Evolutionary conservation across 2,888 invertebrate species (phyloP).

Genomic region (Parelbella ahira): DNA sequence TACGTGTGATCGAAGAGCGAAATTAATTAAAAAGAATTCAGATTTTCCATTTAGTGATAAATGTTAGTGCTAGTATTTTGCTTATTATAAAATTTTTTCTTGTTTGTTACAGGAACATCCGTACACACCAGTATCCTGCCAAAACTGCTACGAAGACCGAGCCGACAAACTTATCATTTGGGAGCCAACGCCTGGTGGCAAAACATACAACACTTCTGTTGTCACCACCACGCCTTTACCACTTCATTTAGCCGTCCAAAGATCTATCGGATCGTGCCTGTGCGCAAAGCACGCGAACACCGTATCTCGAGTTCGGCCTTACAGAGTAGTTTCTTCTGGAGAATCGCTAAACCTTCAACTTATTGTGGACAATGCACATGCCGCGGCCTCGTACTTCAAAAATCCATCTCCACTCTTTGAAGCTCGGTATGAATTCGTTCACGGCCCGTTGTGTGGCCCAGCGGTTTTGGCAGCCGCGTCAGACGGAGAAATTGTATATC

Average conservation of each 20-base stretch:
- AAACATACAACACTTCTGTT: conserved; percentile 48
- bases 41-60: no score
- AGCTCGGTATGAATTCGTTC: conserved; percentile 93
- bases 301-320: conserved; percentile 80
- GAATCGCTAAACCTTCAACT: conserved; percentile 90
- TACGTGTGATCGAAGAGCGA: no score
- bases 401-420: conserved; percentile 91
- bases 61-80: no score
- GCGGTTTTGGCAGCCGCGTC: conserved; percentile 88
- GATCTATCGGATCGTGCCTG: conserved; percentile 86
- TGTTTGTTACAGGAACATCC: conserved; percentile 82
- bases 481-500: conserved; percentile 93
- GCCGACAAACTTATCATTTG: conserved; percentile 91
- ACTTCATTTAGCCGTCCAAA: conserved; percentile 83
- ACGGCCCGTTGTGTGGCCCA: conserved; percentile 93
- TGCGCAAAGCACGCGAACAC: conserved; percentile 83
- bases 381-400: conserved; percentile 93
- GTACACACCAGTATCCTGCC: conserved; percentile 88
- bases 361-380: conserved; percentile 91
- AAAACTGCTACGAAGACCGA: conserved; percentile 92
- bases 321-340: conserved; percentile 87
- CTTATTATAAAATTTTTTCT: not conserved
- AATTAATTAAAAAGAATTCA: no score
- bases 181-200: conserved; percentile 81
- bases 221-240: conserved; percentile 74